Conservation (phyloP, 2,888 invertebrate species). For the Lithophane ornitopus region DNA sequence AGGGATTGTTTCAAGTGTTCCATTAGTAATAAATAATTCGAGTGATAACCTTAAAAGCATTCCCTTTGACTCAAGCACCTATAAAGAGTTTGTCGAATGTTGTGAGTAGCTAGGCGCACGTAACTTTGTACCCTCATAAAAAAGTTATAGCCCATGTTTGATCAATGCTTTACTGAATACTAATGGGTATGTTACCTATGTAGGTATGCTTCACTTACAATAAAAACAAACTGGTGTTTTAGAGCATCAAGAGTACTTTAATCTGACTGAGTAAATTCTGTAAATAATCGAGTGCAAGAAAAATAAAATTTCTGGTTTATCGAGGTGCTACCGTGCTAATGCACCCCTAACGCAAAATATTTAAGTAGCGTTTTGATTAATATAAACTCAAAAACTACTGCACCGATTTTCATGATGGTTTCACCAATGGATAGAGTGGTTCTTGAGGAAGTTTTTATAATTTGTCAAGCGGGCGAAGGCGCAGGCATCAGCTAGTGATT, state of each 20-base stretch:
- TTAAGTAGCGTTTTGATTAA: too few relatives aligned
- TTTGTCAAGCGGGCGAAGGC: too few relatives aligned
- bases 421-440: too few relatives aligned
- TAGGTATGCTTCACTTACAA: slow-evolving; percentile 14
- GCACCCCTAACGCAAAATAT: too few relatives aligned
- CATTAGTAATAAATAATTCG: slow-evolving; percentile 86
- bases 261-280: neutral
- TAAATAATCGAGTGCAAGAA: neutral
- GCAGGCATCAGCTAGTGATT: too few relatives aligned
- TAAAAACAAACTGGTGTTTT: slow-evolving; percentile 23
- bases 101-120: slow-evolving; percentile 57
- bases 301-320: neutral
- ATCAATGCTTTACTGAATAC: slow-evolving; percentile 55
- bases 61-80: slow-evolving; percentile 80
- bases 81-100: slow-evolving; percentile 76
- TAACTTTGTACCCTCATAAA: slow-evolving; percentile 69
- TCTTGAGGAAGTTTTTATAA: too few relatives aligned
- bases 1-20: slow-evolving; percentile 78
- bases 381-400: too few relatives aligned
- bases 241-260: slow-evolving; percentile 1
- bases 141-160: slow-evolving; percentile 59
- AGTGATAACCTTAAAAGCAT: slow-evolving; percentile 88
- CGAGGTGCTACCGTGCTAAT: too few relatives aligned
- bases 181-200: slow-evolving; percentile 33
- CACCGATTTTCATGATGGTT: too few relatives aligned